These are phyloP conservation scores for Trichonephila clavipes DNA, from an alignment of 1,140 invertebrate genomes.

Conservation along the genomic window DNA sequence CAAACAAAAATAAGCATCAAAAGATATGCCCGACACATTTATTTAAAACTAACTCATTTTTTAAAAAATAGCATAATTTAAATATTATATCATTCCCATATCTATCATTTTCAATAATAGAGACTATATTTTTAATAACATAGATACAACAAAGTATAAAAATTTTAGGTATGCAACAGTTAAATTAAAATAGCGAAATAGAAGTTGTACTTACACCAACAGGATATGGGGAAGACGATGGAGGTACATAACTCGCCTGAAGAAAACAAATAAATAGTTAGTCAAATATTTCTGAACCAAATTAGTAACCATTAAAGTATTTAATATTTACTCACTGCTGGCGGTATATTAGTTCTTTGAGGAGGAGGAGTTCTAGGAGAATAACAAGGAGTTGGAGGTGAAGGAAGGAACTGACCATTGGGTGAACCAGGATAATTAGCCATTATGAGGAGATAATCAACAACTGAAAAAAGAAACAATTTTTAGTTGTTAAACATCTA, in stretches of 20 bases:
- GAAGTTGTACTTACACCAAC: conserved; percentile 51
- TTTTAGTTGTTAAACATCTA: neutral
- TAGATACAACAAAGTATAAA: neutral
- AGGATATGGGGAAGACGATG: conserved; percentile 68
- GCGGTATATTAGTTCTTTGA: conserved; percentile 73
- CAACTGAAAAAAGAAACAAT: neutral
- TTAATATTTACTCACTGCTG: conserved; percentile 55
- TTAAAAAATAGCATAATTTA: too few species aligned
- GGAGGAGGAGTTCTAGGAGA: conserved; percentile 69
- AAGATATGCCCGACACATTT: too few species aligned
- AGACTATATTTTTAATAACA: neutral
- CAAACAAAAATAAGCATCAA: too few species aligned
- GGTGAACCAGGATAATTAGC: conserved; percentile 57
- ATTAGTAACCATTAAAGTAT: neutral
- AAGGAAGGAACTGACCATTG: conserved; percentile 68
- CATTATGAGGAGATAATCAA: conserved; percentile 22
- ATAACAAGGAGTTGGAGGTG: conserved; percentile 45
- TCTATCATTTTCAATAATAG: too few species aligned
- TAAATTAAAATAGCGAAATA: neutral
- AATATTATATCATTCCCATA: too few species aligned
- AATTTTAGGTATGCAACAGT: neutral
- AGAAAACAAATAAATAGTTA: neutral
- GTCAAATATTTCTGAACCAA: neutral
- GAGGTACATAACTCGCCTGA: conserved; percentile 67
- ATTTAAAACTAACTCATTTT: too few species aligned